A percentile compares a stretch with the other conserved stretches of the same genome.
Evolutionary conservation across 2,888 invertebrate species (phyloP).

Genomic region (Diarsia dahlii): DNA sequence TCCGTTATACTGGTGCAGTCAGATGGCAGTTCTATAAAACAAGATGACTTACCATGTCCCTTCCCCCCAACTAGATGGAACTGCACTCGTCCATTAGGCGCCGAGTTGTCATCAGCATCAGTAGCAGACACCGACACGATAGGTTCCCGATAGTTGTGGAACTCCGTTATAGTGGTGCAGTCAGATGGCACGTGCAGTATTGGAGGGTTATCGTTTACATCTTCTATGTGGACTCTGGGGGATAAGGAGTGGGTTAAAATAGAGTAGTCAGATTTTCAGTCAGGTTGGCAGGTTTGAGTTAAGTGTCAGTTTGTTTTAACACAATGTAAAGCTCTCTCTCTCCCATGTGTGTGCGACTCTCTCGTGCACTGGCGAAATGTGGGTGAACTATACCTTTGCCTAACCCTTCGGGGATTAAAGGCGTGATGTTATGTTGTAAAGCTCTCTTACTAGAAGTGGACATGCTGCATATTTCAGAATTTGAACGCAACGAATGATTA

Average conservation of each 20-base stretch:
- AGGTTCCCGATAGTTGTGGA: constrained; percentile 95
- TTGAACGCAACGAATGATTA: no score
- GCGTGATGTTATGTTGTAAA: no score
- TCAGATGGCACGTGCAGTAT: constrained; percentile 92
- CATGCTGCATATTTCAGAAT: no score
- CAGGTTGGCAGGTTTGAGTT: not conserved
- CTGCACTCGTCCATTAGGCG: constrained; percentile 95
- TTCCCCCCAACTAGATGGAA: constrained; percentile 94
- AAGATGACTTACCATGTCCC: constrained; percentile 90
- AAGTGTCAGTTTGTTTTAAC: no score
- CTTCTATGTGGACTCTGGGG: constrained; percentile 93
- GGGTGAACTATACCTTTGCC: no score
- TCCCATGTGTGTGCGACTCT: no score
- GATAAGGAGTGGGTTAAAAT: not conserved
- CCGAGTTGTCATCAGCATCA: constrained; percentile 95
- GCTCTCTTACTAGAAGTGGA: no score
- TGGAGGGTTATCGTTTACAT: constrained; percentile 97
- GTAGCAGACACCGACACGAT: constrained; percentile 94
- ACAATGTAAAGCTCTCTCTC: no score
- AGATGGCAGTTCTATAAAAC: constrained; percentile 74
- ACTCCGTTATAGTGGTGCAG: constrained; percentile 96
- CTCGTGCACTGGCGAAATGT: no score
- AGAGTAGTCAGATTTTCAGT: not conserved
- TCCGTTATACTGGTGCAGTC: constrained; percentile 96
- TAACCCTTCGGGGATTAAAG: no score